Conservation (phyloP, 2,113 vertebrate genomes). For the Neolamprologus cancellatus region DNA sequence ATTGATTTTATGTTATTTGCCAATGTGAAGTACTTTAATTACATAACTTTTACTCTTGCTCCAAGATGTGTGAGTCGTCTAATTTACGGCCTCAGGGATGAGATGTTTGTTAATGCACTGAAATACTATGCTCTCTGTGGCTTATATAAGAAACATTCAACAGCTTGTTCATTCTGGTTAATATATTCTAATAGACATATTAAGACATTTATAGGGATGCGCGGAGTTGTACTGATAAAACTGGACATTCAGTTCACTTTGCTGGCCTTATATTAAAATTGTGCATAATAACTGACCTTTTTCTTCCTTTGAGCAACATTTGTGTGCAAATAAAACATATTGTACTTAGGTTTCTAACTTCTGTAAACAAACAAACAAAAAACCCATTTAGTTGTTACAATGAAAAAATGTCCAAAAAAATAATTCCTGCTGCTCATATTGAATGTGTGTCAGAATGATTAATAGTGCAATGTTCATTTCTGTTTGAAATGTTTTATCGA, state of each 20-base stretch:
- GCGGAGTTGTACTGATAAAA: not conserved
- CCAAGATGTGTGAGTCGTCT: constrained; percentile 33
- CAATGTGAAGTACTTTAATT: constrained; percentile 8
- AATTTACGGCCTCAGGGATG: constrained; percentile 36
- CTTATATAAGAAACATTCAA: not conserved
- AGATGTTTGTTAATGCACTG: not conserved
- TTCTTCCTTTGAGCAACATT: not conserved
- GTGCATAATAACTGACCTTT: not conserved
- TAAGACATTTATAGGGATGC: not conserved
- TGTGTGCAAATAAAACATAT: not conserved
- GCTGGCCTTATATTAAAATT: not conserved
- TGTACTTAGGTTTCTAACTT: not conserved
- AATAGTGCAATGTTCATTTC: not conserved
- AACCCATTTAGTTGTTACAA: not conserved
- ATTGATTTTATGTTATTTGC: not conserved
- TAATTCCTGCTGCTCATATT: not conserved
- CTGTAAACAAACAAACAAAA: not conserved
- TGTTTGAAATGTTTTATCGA: not conserved
- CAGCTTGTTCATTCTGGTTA: not conserved
- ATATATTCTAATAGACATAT: not conserved
- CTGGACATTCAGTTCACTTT: not conserved
- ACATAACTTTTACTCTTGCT: not conserved
- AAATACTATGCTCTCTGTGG: not conserved
- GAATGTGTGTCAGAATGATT: not conserved
- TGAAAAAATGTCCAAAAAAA: not conserved